Conservation (phyloP, 2,888 invertebrate genomes). For the Xylocampa areola region DNA sequence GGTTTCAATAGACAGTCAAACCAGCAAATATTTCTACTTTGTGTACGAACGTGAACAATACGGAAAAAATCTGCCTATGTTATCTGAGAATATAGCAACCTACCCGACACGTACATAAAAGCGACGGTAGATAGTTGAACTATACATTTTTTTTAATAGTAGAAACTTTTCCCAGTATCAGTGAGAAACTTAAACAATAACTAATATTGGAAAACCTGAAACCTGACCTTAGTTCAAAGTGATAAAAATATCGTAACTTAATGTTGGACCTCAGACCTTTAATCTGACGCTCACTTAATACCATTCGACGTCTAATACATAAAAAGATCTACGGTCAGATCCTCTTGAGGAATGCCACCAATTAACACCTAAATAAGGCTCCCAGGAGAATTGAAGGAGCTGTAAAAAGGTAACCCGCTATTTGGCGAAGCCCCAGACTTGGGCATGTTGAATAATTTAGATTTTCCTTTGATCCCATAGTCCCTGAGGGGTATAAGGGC, state of each 20-base stretch:
- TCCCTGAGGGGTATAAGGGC: slow-evolving; percentile 61
- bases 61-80: slow-evolving; percentile 14
- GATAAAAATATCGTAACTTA: neutral
- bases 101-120: neutral
- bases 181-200: neutral
- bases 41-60: slow-evolving; percentile 8
- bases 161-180: neutral
- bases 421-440: slow-evolving; percentile 63
- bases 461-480: slow-evolving; percentile 68
- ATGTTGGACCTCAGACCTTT: neutral
- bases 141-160: neutral
- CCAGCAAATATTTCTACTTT: slow-evolving; percentile 6
- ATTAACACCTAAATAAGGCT: slow-evolving; percentile 66
- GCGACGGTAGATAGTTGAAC: neutral
- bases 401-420: slow-evolving; percentile 67
- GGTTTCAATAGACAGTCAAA: slow-evolving; percentile 17
- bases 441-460: slow-evolving; percentile 68
- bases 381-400: slow-evolving; percentile 60
- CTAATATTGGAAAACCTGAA: neutral
- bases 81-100: slow-evolving; percentile 6
- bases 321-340: slow-evolving; percentile 48
- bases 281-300: slow-evolving; percentile 17
- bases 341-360: slow-evolving; percentile 61
- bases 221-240: neutral
- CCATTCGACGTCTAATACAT: slow-evolving; percentile 27